Base-by-base conservation (phyloP, 2,113 vertebrate species). In the Paradoxurus hermaphroditus region DNA sequence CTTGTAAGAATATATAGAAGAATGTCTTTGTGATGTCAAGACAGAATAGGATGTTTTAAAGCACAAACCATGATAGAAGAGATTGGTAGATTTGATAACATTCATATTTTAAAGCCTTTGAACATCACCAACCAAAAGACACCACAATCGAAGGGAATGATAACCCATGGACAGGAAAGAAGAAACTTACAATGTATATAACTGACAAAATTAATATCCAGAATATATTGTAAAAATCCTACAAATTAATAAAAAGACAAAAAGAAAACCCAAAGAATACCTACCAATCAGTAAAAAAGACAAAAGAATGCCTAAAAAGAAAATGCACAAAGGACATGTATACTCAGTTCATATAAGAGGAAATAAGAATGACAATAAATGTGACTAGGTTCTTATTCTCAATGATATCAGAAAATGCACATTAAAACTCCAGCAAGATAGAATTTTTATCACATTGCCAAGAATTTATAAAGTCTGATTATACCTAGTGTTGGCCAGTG, bases 91-190 rank as follows among this genome's bases (percentile, higher is more conserved):
- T 89, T 84, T 78, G 18, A 53, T 31, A 92, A 34, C 41, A 59
- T 73, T 90, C 15, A 49, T 31, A 86, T 67, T 96, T 97, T 39
- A 90, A 90, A 97, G 83, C 2, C 13, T 94, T 83, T 88, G 59
- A 75, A 68, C 41, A 75, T 3, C 34, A 91, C 31, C 34, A 29
- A 78, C 36, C 41, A 78, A 89, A 82, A 93, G 12, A 81, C 29
- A 73, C 44, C 27, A 41, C 36, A 81, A 2, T 75, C 19, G 90
- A 72, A 81, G 27, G 81, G 75, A 92, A 84, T 63, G 49, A 68
- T n/a, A 86, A 1, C 1, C 56, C 18, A 31, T 86, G 68, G 56
- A 41, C 14, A 77, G 49, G 39, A 83, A 29, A 94, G 49, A 53
- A 93, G 68, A 63, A 87, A 83, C 82, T 75, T 75, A 49, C 7